A percentile compares a stretch with the other conserved stretches of the same genome.
These are phyloP conservation scores for Sclerurus mexicanus DNA, from an alignment of 2,113 vertebrate genomes.

Conservation along the genomic window DNA sequence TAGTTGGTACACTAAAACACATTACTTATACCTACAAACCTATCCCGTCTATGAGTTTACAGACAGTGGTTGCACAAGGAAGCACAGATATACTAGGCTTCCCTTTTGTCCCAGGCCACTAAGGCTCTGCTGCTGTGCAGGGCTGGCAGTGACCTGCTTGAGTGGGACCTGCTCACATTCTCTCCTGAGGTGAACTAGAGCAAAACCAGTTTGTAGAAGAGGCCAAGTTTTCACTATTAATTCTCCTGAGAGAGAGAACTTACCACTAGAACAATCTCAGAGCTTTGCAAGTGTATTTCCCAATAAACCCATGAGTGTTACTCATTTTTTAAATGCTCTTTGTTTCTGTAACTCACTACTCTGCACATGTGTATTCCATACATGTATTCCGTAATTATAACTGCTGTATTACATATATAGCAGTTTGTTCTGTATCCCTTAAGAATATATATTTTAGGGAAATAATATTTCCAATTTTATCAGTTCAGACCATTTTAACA, in stretches of 20 bases:
- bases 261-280: neutral
- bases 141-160: neutral
- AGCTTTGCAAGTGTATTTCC: neutral
- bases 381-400: neutral
- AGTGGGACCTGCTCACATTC: neutral
- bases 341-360: neutral
- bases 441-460: neutral
- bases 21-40: neutral
- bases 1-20: neutral
- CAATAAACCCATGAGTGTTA: neutral
- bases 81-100: neutral
- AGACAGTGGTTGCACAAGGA: neutral
- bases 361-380: neutral
- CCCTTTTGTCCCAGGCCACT: neutral
- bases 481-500: neutral
- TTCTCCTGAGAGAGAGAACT: neutral
- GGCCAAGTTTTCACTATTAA: neutral
- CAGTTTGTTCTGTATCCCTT: neutral
- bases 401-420: neutral
- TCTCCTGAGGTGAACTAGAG: neutral
- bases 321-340: neutral
- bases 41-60: neutral
- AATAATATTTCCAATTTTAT: neutral
- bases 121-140: neutral
- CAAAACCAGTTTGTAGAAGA: neutral